Evolutionary conservation across 2,113 vertebrate species (phyloP).

Genomic region (Strigops habroptila): DNA sequence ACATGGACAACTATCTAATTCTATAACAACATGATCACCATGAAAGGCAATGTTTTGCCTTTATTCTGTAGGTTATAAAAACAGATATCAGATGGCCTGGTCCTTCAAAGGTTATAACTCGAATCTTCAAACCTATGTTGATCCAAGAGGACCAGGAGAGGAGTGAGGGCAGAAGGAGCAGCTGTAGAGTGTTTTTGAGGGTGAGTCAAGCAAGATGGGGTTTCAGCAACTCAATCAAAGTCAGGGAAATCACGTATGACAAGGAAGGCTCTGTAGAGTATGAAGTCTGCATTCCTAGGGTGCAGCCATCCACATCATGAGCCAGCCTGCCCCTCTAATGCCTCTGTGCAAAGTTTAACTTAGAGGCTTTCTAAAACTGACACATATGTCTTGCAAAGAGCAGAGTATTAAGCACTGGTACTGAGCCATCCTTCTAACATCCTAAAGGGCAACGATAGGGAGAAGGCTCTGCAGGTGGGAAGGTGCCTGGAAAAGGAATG

Average conservation of each 20-base stretch:
- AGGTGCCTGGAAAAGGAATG: not conserved
- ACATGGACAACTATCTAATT: not conserved
- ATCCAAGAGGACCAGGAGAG: not conserved
- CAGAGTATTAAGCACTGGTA: not conserved
- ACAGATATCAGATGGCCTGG: not conserved
- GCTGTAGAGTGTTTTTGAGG: not conserved
- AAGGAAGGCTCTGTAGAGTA: not conserved
- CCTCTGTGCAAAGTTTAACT: not conserved
- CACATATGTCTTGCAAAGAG: not conserved
- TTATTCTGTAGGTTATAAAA: not conserved
- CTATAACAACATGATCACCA: not conserved
- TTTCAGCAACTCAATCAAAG: not conserved
- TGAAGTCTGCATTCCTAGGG: not conserved
- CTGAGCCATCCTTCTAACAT: not conserved
- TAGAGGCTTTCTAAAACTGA: not conserved
- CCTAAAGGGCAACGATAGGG: not conserved
- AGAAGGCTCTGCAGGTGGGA: not conserved
- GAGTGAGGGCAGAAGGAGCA: not conserved
- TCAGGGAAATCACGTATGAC: not conserved
- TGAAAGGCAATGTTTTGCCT: not conserved
- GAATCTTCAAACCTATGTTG: not conserved
- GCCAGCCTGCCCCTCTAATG: not conserved
- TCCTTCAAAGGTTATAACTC: not conserved
- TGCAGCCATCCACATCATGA: not conserved
- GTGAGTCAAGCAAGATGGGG: not conserved